Evolutionary conservation across 1,140 invertebrate genomes (phyloP).

Genomic region (Gyrodactylus bullatarudis): DNA sequence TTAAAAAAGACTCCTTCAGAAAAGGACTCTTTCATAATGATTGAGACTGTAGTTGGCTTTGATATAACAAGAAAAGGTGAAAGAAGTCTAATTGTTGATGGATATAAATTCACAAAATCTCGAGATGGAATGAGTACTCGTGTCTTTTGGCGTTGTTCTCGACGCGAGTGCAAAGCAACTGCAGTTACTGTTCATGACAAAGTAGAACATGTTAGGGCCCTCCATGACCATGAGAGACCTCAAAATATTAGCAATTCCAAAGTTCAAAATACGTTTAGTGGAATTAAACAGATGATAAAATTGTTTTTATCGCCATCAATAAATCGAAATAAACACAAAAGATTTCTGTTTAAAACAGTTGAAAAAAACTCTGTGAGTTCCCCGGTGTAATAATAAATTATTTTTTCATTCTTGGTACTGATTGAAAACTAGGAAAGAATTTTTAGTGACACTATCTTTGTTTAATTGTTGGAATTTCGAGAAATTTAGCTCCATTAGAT

Average conservation of each 20-base stretch:
- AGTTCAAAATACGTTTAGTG: background rate
- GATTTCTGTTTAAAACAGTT: background rate
- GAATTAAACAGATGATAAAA: background rate
- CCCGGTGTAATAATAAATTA: no score
- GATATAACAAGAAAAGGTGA: conserved; percentile 6
- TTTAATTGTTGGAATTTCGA: no score
- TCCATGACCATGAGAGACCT: conserved; percentile 1
- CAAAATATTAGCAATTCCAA: background rate
- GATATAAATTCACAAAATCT: conserved; percentile 5
- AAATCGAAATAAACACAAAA: background rate
- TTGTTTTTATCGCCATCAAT: background rate
- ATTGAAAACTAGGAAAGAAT: no score
- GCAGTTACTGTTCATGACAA: background rate
- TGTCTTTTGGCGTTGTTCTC: conserved; percentile 5
- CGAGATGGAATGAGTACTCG: conserved; percentile 3
- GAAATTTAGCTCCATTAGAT: no score
- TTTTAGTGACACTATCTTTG: no score
- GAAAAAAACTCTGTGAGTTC: background rate
- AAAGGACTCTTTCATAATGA: background rate
- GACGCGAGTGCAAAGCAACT: conserved; percentile 4
- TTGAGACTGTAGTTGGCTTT: background rate
- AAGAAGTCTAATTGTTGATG: conserved; percentile 5
- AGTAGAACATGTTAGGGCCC: background rate
- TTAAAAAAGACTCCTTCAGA: background rate
- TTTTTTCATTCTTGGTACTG: no score